Evolutionary conservation across 2,113 vertebrate species (phyloP).

Genomic region (Ondatra zibethicus): DNA sequence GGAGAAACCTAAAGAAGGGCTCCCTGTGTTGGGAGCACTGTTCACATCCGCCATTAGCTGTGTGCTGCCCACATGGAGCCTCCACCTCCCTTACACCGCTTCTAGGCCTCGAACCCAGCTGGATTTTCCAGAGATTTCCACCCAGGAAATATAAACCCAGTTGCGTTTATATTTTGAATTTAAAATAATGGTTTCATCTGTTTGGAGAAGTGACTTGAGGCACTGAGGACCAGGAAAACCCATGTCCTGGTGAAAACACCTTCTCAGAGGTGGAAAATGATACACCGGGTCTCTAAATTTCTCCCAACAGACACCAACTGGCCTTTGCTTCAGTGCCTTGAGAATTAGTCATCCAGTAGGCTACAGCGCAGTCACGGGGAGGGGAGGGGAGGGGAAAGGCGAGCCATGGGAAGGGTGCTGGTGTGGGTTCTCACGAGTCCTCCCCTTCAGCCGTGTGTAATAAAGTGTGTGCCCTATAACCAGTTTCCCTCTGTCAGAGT

Average conservation of each 20-base stretch:
- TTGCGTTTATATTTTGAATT: constrained; percentile 44
- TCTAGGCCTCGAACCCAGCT: not conserved
- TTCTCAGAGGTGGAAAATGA: not conserved
- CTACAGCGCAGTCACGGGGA: not conserved
- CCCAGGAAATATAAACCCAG: constrained; percentile 32
- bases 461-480: constrained; percentile 20
- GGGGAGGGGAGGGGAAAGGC: not conserved
- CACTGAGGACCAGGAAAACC: not conserved
- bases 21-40: not conserved
- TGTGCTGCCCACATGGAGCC: not conserved
- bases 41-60: not conserved
- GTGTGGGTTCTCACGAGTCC: not conserved
- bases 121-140: not conserved
- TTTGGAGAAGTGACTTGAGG: not conserved
- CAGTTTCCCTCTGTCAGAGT: not conserved
- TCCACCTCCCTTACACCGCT: rapidly evolving
- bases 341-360: not conserved
- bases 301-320: not conserved
- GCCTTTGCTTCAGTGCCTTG: not conserved
- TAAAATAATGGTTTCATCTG: constrained; percentile 33
- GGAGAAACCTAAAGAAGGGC: not conserved
- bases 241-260: not conserved
- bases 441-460: not conserved
- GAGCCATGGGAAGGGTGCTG: not conserved
- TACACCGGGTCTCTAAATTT: not conserved